Percentiles rank a stretch among this genome's conserved stretches.
Evolutionary conservation across 2,888 invertebrate genomes (phyloP).

Genomic region (Sarcophaga carnaria): DNA sequence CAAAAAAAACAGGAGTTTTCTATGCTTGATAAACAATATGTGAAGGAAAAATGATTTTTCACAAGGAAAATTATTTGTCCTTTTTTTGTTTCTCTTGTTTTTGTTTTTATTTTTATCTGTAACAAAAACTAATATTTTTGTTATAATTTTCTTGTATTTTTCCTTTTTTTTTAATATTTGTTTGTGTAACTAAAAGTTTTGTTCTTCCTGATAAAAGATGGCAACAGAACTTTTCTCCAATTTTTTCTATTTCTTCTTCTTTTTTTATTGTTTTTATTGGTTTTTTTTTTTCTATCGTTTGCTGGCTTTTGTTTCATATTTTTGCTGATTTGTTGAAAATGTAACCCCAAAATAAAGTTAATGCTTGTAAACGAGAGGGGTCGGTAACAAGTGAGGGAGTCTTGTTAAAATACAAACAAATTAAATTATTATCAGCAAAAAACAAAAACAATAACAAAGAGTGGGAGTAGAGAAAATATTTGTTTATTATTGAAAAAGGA

Average conservation of each 20-base stretch:
- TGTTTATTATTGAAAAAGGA: conserved; percentile 25
- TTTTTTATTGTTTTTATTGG: conserved; percentile 16
- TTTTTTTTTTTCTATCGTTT: conserved; percentile 32
- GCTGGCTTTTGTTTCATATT: background rate
- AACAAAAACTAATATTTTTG: conserved; percentile 46
- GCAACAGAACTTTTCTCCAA: conserved; percentile 27
- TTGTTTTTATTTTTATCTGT: too few relatives aligned
- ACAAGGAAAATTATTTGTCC: background rate
- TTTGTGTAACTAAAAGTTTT: background rate
- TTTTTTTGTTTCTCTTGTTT: background rate
- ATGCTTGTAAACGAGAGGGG: background rate
- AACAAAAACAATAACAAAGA: too few relatives aligned
- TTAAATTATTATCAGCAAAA: conserved; percentile 44
- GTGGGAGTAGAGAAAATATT: conserved; percentile 32
- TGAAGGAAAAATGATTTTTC: background rate
- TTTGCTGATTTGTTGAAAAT: conserved; percentile 55
- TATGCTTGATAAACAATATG: conserved; percentile 50
- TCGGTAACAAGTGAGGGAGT: background rate
- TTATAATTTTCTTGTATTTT: background rate
- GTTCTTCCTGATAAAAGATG: conserved; percentile 39
- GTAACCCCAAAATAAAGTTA: conserved; percentile 22
- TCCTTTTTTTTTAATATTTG: background rate
- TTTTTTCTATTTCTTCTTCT: too few relatives aligned
- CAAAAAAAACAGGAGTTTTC: background rate
- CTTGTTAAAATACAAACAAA: conserved; percentile 43